Percentiles rank a stretch among this genome's conserved stretches.
Evolutionary conservation across 2,113 vertebrate species (phyloP).

Genomic region (Sinocyclocheilus maitianheensis): DNA sequence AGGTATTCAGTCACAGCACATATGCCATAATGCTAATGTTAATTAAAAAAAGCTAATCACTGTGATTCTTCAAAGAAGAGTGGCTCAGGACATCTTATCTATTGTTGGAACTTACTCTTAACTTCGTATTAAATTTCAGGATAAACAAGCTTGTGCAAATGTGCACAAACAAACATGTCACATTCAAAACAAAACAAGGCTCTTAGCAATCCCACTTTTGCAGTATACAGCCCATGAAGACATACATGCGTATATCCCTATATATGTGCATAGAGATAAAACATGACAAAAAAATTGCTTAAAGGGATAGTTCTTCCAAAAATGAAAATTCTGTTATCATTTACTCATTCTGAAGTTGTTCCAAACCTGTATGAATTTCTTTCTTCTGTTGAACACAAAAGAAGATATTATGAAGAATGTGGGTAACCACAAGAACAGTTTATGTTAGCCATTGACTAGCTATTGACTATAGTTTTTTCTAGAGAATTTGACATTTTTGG

Average conservation of each 20-base stretch:
- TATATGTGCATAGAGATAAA: background rate
- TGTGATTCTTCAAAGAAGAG: slow-evolving; percentile 48
- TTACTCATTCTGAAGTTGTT: background rate
- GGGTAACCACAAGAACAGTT: background rate
- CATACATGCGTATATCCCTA: background rate
- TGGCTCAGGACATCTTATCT: slow-evolving; percentile 41
- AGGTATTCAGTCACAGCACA: slow-evolving; percentile 62
- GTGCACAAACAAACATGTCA: slow-evolving; percentile 4
- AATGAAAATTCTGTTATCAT: too few species aligned
- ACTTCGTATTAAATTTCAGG: background rate
- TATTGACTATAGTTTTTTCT: background rate
- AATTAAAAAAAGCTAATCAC: slow-evolving; percentile 59
- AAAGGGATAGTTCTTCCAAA: too few species aligned
- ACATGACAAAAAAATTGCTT: background rate
- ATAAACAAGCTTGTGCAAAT: slow-evolving; percentile 8
- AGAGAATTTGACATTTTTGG: background rate
- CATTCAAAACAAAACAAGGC: background rate
- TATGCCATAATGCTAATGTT: slow-evolving; percentile 63
- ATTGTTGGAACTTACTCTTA: slow-evolving; percentile 23
- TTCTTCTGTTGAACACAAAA: background rate
- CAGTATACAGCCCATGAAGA: background rate
- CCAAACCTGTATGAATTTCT: background rate
- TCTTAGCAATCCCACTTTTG: background rate
- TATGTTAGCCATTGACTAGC: background rate
- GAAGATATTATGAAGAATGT: background rate